Percentiles rank a stretch among this genome's conserved stretches.
Evolutionary conservation across 2,113 vertebrate species (phyloP).

Genomic region (Ciconia stormi): DNA sequence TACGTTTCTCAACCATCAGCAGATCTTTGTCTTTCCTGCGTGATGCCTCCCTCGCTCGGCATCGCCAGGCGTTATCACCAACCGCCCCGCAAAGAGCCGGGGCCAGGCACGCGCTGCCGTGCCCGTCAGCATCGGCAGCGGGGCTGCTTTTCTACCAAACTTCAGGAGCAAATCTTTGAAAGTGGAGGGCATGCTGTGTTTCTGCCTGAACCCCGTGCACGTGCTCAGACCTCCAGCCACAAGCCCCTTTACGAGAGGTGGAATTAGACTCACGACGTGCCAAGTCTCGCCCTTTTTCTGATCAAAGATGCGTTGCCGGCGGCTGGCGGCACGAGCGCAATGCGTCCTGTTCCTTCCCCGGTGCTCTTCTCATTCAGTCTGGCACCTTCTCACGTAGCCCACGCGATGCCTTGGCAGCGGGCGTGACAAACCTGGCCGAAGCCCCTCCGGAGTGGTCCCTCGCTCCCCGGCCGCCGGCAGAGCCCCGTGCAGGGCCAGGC

Average conservation of each 20-base stretch:
- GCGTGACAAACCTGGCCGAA: not conserved
- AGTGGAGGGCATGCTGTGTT: fast-evolving
- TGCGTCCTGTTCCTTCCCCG: not conserved
- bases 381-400: not conserved
- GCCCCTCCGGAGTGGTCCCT: not conserved
- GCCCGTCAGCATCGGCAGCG: not conserved
- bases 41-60: not conserved
- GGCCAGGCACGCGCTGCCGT: fast-evolving
- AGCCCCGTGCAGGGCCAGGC: fast-evolving
- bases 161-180: not conserved
- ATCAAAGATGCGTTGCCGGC: not conserved
- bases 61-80: too few species aligned
- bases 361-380: not conserved
- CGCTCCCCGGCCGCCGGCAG: fast-evolving
- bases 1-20: not conserved
- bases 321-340: not conserved
- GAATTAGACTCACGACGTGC: not conserved
- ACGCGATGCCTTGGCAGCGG: not conserved
- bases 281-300: not conserved
- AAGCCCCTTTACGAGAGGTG: not conserved
- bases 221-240: not conserved
- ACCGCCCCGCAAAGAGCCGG: not conserved
- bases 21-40: not conserved
- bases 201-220: not conserved
- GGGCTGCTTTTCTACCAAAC: not conserved